These are phyloP conservation scores for Diadophis punctatus DNA, from an alignment of 2,113 vertebrate species.

Conservation along the genomic window DNA sequence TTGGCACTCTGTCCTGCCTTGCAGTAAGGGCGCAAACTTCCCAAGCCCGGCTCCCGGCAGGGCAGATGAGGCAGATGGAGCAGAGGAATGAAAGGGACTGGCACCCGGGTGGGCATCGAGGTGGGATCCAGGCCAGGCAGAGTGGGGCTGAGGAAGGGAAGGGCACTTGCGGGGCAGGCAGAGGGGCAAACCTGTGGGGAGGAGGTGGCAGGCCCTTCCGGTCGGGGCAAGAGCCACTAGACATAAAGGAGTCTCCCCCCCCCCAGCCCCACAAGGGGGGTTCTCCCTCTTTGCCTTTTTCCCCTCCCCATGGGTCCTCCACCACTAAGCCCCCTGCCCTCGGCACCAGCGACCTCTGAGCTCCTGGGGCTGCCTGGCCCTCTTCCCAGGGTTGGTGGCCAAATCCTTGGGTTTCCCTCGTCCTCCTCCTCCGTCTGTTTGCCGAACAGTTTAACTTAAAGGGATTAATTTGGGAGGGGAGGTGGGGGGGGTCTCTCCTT, in stretches of 20 bases:
- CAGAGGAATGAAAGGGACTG: not conserved
- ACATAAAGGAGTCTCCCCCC: not conserved
- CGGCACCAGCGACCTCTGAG: constrained; percentile 47
- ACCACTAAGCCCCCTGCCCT: constrained; percentile 46
- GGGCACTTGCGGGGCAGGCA: not conserved
- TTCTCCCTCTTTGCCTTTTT: not conserved
- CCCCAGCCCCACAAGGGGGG: not conserved
- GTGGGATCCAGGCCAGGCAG: not conserved
- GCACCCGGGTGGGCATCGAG: not conserved
- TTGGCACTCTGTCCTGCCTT: too few relatives aligned
- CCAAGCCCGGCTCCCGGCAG: not conserved
- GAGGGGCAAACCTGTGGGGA: not conserved
- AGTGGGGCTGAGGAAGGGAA: not conserved
- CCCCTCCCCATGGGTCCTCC: not conserved
- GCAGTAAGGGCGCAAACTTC: not conserved
- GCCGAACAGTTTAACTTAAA: constrained; percentile 64
- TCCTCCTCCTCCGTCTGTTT: constrained; percentile 62
- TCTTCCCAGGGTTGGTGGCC: constrained; percentile 42
- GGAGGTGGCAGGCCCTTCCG: not conserved
- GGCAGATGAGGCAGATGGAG: not conserved
- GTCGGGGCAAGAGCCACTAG: not conserved
- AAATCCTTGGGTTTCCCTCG: constrained; percentile 45
- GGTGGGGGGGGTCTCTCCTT: constrained; percentile 44
- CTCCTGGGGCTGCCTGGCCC: constrained; percentile 48
- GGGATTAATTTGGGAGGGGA: constrained; percentile 58